Percentiles rank a stretch among this genome's conserved stretches.
phyloP scores from a whole-genome alignment of 2,113 vertebrate species.

The Podocnemis expansa region DNA sequence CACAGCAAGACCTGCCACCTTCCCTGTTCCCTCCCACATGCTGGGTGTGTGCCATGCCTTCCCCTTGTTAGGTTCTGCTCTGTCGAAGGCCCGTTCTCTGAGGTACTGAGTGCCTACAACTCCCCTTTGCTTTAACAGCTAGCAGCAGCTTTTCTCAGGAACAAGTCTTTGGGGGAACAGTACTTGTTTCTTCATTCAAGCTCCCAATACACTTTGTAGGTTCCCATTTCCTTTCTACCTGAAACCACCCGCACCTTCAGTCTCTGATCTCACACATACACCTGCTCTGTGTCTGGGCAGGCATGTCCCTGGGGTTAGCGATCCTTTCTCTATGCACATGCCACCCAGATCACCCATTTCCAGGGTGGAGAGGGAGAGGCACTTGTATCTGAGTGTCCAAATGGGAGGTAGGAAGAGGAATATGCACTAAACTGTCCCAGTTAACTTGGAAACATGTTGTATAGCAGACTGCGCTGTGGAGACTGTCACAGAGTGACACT shows the following conservation, averaged over 20 bases:
- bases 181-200: background rate
- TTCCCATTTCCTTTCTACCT: background rate
- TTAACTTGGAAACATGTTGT: accelerated
- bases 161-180: background rate
- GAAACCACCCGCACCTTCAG: accelerated
- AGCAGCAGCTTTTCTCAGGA: background rate
- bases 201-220: accelerated
- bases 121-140: accelerated
- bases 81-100: accelerated
- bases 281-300: background rate
- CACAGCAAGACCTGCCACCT: background rate
- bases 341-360: accelerated
- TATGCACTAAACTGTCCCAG: background rate
- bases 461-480: background rate
- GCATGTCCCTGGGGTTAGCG: background rate
- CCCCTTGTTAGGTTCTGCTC: no score
- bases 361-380: background rate
- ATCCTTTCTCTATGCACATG: accelerated
- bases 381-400: background rate
- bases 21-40: background rate
- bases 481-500: background rate
- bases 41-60: accelerated
- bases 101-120: no score
- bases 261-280: no score
- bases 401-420: background rate